Evolutionary conservation across 2,113 vertebrate genomes (phyloP).

Genomic region (Brachionichthys hirsutus): DNA sequence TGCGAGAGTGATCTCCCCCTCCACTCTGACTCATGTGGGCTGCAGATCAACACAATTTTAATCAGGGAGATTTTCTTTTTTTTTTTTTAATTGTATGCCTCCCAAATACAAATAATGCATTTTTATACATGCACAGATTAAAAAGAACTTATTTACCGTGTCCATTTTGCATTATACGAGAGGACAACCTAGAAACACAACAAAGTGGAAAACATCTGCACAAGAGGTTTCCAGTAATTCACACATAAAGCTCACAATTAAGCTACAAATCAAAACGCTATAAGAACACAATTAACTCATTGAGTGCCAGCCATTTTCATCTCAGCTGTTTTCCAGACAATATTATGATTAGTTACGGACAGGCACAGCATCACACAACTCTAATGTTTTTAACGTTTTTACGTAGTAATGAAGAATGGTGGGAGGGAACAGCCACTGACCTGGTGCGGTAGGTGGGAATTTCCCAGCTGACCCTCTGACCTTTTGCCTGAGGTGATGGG

Average conservation of each 20-base stretch:
- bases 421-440: constrained; percentile 61
- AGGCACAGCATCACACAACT: not conserved
- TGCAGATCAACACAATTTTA: constrained; percentile 57
- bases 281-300: not conserved
- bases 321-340: too few relatives aligned
- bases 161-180: constrained; percentile 93
- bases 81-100: not conserved
- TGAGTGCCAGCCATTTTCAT: too few relatives aligned
- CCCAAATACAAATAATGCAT: not conserved
- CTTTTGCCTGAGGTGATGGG: constrained; percentile 85
- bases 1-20: constrained; percentile 88
- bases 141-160: constrained; percentile 79
- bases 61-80: not conserved
- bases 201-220: constrained; percentile 6
- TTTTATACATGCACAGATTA: not conserved
- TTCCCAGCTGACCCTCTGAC: constrained; percentile 92
- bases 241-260: not conserved
- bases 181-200: constrained; percentile 86
- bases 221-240: not conserved
- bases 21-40: constrained; percentile 90
- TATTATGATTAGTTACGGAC: too few relatives aligned
- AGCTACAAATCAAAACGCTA: not conserved
- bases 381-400: not conserved
- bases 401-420: not conserved
- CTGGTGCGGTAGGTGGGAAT: constrained; percentile 90